Evolutionary conservation across 2,113 vertebrate genomes (phyloP).

Genomic region (Sylvilagus bachmani): DNA sequence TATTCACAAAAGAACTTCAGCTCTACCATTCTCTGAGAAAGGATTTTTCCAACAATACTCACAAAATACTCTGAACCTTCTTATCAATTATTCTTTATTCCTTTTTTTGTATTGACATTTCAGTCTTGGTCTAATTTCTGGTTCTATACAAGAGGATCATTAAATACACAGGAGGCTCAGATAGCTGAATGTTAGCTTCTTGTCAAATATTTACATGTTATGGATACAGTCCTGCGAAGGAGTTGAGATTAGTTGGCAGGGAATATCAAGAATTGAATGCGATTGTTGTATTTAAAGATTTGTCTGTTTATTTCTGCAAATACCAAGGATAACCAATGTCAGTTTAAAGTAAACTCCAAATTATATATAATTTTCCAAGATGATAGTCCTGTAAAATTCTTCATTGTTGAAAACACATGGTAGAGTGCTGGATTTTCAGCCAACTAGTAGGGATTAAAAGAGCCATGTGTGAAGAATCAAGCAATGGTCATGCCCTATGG

Average conservation of each 20-base stretch:
- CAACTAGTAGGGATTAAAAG: conserved; percentile 75
- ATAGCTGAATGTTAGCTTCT: conserved; percentile 88
- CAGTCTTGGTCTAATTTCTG: conserved; percentile 80
- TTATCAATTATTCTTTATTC: not conserved
- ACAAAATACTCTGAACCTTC: not conserved
- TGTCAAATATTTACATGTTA: conserved; percentile 92
- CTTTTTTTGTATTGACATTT: conserved; percentile 52
- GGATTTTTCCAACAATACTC: not conserved
- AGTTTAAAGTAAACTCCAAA: conserved; percentile 89
- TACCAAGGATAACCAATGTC: conserved; percentile 90
- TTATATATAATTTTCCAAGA: conserved; percentile 85
- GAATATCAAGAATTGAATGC: conserved; percentile 89
- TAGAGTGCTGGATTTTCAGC: conserved; percentile 76
- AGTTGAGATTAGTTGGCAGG: conserved; percentile 90
- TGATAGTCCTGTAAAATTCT: conserved; percentile 82
- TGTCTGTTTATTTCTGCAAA: conserved; percentile 93
- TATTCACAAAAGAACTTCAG: not conserved
- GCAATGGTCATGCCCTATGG: conserved; percentile 75
- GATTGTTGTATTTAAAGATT: conserved; percentile 91
- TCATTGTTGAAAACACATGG: conserved; percentile 80
- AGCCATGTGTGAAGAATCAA: conserved; percentile 83
- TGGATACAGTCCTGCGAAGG: conserved; percentile 86
- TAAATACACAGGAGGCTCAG: conserved; percentile 84
- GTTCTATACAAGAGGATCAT: conserved; percentile 79
- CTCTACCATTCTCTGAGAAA: not conserved